Evolutionary conservation across 2,113 vertebrate genomes (phyloP).

Genomic region (Paratilapia polleni): DNA sequence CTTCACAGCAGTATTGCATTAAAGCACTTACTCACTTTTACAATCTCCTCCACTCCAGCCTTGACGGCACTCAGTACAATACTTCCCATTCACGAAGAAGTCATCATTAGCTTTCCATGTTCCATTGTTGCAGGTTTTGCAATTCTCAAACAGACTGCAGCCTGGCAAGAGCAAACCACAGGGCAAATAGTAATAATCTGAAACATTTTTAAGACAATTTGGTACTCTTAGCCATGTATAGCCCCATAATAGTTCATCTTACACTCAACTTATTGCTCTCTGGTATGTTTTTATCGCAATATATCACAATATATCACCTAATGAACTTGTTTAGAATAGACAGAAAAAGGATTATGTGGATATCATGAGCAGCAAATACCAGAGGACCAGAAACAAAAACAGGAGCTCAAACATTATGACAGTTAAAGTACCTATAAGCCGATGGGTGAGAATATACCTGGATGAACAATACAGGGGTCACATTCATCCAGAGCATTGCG

Average conservation of each 20-base stretch:
- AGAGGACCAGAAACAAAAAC: neutral
- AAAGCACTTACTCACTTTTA: slow-evolving; percentile 84
- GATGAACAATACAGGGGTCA: slow-evolving; percentile 93
- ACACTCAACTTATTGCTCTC: neutral
- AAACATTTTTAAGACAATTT: neutral
- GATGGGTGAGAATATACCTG: slow-evolving; percentile 77
- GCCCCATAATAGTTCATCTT: neutral
- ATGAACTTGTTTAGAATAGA: neutral
- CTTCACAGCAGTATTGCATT: slow-evolving; percentile 17
- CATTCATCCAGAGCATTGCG: slow-evolving; percentile 89
- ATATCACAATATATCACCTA: neutral
- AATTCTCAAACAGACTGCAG: slow-evolving; percentile 93
- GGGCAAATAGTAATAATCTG: neutral
- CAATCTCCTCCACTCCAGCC: slow-evolving; percentile 95
- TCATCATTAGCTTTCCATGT: slow-evolving; percentile 89
- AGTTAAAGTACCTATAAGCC: too few relatives aligned
- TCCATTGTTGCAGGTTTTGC: slow-evolving; percentile 90
- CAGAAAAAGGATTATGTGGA: neutral
- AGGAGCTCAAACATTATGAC: neutral
- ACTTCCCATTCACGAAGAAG: slow-evolving; percentile 90
- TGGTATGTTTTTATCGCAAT: neutral
- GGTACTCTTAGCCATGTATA: neutral
- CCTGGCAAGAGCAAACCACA: slow-evolving; percentile 43
- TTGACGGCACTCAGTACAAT: slow-evolving; percentile 87
- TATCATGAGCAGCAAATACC: neutral